phyloP scores from a whole-genome alignment of 2,113 vertebrate species.

The Calyptommatus sinebrachiatus region DNA sequence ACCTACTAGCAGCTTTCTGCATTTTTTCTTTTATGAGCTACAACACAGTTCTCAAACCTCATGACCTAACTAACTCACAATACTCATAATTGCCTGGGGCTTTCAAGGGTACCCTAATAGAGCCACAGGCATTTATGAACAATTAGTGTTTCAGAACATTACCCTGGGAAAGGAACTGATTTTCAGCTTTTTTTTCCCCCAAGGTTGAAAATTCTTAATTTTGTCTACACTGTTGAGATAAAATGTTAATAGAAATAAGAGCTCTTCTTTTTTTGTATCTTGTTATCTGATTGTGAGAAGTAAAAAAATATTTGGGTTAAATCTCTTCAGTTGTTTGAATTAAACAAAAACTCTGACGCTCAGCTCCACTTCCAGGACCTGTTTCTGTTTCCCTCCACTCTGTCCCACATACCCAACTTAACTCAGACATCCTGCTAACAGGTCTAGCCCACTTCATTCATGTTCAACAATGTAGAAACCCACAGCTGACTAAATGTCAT shows the following conservation, averaged over 20 bases:
- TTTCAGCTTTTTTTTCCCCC: background rate
- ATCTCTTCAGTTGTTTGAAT: background rate
- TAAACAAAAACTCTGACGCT: background rate
- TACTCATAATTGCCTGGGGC: background rate
- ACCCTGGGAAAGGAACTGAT: background rate
- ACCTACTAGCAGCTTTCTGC: background rate
- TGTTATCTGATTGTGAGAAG: background rate
- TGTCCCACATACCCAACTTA: accelerated
- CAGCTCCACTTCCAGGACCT: background rate
- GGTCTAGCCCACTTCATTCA: background rate
- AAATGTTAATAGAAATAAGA: background rate
- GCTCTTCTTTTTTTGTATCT: background rate
- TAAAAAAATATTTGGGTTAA: background rate
- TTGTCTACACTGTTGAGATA: background rate
- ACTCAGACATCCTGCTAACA: conserved; percentile 3
- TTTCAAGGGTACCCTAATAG: background rate
- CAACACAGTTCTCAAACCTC: background rate
- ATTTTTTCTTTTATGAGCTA: background rate
- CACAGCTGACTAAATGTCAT: background rate
- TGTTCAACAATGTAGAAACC: background rate
- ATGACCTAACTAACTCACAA: background rate
- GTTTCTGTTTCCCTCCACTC: background rate
- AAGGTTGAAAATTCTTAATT: background rate
- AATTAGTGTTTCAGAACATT: background rate
- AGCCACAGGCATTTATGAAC: background rate